These are phyloP conservation scores for Thryonomys swinderianus DNA, from an alignment of 2,113 vertebrate species.

Conservation along the genomic window DNA sequence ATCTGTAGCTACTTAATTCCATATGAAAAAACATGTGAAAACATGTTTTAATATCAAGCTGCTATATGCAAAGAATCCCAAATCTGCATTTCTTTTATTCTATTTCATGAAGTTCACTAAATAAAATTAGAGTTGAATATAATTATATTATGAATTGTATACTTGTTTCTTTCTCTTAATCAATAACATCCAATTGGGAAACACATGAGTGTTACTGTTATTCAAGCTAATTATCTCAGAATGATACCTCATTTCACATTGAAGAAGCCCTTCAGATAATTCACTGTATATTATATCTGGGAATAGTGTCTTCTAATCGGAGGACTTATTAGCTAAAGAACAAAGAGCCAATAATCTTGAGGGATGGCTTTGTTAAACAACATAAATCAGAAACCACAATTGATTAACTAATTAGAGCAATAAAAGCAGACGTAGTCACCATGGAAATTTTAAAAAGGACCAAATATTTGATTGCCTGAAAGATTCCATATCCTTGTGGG, in stretches of 20 bases:
- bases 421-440: conserved; percentile 83
- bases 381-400: conserved; percentile 81
- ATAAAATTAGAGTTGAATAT: neutral
- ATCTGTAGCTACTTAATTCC: neutral
- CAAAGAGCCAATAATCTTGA: conserved; percentile 73
- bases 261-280: conserved; percentile 69
- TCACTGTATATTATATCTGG: conserved; percentile 52
- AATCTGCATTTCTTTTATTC: neutral
- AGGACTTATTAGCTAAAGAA: conserved; percentile 75
- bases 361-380: conserved; percentile 77
- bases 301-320: conserved; percentile 74
- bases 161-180: neutral
- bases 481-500: conserved; percentile 68
- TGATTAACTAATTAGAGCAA: conserved; percentile 84
- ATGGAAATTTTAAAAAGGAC: conserved; percentile 80
- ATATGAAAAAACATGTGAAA: neutral
- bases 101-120: neutral
- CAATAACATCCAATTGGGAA: neutral
- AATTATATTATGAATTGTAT: neutral
- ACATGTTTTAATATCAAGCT: neutral
- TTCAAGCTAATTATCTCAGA: conserved; percentile 69
- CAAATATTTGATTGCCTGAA: conserved; percentile 74
- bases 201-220: conserved; percentile 27
- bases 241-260: conserved; percentile 55
- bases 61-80: neutral